Percentiles rank a stretch among this genome's conserved stretches.
Evolutionary conservation across 2,888 invertebrate genomes (phyloP).

Genomic region (Microchrysa polita): DNA sequence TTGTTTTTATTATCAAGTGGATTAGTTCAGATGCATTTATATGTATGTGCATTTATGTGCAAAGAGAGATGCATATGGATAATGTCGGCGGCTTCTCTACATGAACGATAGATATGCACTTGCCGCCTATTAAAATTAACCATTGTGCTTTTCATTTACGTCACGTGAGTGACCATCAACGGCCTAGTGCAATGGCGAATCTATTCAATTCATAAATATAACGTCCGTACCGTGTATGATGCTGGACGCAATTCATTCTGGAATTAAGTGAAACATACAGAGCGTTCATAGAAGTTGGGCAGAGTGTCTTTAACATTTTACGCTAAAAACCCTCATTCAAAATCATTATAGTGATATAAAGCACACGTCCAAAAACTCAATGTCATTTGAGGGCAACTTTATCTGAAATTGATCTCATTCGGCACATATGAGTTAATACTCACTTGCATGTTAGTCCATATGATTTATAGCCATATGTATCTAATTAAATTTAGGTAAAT

Average conservation of each 20-base stretch:
- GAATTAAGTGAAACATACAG: too few species aligned
- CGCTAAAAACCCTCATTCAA: too few species aligned
- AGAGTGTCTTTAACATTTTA: too few species aligned
- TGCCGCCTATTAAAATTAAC: conserved; percentile 17
- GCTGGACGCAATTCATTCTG: conserved; percentile 28
- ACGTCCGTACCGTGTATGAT: neutral
- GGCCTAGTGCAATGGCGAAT: neutral
- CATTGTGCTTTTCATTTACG: conserved; percentile 30
- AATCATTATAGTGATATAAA: too few species aligned
- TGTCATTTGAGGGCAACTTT: conserved; percentile 41
- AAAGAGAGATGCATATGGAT: neutral
- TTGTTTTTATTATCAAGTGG: neutral
- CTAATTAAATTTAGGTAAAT: conserved; percentile 4
- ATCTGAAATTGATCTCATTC: conserved; percentile 38
- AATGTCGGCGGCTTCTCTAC: neutral
- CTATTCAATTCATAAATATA: conserved; percentile 31
- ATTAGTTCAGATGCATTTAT: too few species aligned
- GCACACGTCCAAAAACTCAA: too few species aligned
- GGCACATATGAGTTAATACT: conserved; percentile 16
- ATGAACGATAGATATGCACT: conserved; percentile 7
- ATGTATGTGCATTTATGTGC: too few species aligned
- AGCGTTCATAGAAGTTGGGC: too few species aligned
- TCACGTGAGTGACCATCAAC: conserved; percentile 27
- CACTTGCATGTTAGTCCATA: conserved; percentile 12
- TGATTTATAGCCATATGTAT: neutral